Conservation (phyloP, 1,140 invertebrate genomes). For the Calliphora vicina region DNA sequence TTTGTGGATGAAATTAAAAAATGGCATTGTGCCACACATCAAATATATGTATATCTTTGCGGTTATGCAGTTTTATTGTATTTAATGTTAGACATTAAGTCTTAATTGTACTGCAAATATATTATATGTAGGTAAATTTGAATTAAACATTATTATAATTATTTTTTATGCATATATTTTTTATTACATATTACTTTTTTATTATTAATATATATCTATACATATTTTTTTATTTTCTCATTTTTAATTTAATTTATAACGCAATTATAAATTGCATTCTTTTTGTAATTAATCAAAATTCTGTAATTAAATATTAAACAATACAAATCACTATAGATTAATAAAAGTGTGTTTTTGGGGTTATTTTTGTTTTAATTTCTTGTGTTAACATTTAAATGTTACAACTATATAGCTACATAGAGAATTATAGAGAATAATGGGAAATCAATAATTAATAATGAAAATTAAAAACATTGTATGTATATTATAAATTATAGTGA, state of each 20-base stretch:
- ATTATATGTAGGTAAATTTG: not conserved
- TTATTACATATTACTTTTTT: not conserved
- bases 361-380: not conserved
- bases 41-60: too few species aligned
- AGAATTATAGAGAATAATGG: not conserved
- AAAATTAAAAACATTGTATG: not conserved
- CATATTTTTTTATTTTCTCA: not conserved
- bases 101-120: too few species aligned
- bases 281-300: constrained; percentile 14
- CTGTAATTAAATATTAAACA: not conserved
- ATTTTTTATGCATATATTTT: constrained; percentile 18
- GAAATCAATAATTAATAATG: not conserved
- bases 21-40: too few species aligned
- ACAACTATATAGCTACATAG: not conserved
- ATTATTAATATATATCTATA: constrained; percentile 1
- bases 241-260: not conserved
- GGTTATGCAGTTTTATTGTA: too few species aligned
- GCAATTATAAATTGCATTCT: constrained; percentile 28
- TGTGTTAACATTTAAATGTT: not conserved
- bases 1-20: too few species aligned
- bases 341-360: not conserved
- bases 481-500: not conserved
- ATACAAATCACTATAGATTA: not conserved
- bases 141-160: not conserved
- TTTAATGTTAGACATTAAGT: too few species aligned